A percentile compares a stretch with the other conserved stretches of the same genome.
These are phyloP conservation scores for Cactoblastis cactorum DNA, from an alignment of 2,888 invertebrate species.

Conservation along the genomic window DNA sequence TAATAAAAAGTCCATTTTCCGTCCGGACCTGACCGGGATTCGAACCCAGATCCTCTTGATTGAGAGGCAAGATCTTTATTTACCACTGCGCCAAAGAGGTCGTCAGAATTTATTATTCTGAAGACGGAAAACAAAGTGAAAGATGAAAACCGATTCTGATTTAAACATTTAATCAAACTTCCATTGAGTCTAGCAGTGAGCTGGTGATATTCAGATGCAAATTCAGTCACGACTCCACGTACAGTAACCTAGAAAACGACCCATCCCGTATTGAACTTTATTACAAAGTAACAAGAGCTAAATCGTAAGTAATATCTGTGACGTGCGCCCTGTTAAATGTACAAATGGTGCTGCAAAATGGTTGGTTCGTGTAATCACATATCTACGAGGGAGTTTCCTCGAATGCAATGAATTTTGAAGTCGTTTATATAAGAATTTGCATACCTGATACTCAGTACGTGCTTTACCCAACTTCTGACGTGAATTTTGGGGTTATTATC, in stretches of 20 bases:
- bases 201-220: constrained; percentile 1
- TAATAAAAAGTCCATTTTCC: too few relatives aligned
- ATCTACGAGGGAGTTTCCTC: background rate
- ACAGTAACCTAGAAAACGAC: background rate
- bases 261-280: background rate
- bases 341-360: background rate
- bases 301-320: background rate
- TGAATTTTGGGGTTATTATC: background rate
- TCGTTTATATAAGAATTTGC: constrained; percentile 4
- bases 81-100: too few relatives aligned
- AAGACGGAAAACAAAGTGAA: background rate
- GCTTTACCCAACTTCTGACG: background rate
- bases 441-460: background rate
- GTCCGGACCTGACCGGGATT: too few relatives aligned
- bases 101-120: too few relatives aligned
- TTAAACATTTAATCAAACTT: background rate
- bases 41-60: too few relatives aligned
- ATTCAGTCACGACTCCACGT: background rate
- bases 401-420: constrained; percentile 7
- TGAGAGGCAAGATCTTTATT: too few relatives aligned
- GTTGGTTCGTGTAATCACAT: constrained; percentile 6
- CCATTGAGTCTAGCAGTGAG: background rate
- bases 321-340: background rate
- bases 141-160: background rate
- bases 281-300: background rate